A percentile compares a stretch with the other conserved stretches of the same genome.
Conservation (phyloP, 2,888 invertebrate genomes). For the Octonoba sinensis region DNA sequence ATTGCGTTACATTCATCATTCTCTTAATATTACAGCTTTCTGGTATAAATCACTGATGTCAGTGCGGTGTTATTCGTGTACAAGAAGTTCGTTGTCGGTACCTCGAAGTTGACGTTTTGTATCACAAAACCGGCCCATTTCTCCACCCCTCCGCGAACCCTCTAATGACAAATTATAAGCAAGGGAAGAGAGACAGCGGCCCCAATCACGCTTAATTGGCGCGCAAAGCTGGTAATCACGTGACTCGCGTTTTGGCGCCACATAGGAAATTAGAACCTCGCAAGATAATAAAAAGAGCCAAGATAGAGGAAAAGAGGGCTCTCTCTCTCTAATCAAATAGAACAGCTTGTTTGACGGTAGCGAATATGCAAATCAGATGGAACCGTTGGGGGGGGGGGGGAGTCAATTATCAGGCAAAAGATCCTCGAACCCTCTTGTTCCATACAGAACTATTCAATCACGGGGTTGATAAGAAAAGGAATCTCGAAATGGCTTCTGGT, state of each 20-base stretch:
- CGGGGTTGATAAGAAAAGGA: slow-evolving; percentile 58
- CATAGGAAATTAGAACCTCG: slow-evolving; percentile 54
- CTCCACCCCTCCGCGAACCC: slow-evolving; percentile 11
- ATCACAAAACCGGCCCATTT: no score
- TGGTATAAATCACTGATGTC: no score
- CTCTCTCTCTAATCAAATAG: slow-evolving; percentile 63
- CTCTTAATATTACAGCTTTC: no score
- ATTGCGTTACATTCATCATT: no score
- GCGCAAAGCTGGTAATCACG: slow-evolving; percentile 57
- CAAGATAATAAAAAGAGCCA: slow-evolving; percentile 57
- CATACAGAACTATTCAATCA: slow-evolving; percentile 60
- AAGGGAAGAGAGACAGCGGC: slow-evolving; percentile 37
- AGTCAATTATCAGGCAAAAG: slow-evolving; percentile 38
- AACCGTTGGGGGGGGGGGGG: slow-evolving; percentile 8
- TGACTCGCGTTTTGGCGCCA: slow-evolving; percentile 45
- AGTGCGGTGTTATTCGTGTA: no score
- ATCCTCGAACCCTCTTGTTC: background rate
- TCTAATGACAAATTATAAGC: slow-evolving; percentile 61
- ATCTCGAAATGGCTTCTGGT: slow-evolving; percentile 36
- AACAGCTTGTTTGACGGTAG: slow-evolving; percentile 60
- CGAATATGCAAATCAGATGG: slow-evolving; percentile 52
- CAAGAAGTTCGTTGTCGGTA: no score
- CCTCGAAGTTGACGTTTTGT: no score
- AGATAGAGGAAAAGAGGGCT: background rate
- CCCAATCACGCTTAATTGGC: slow-evolving; percentile 58